Evolutionary conservation across 2,113 vertebrate genomes (phyloP), one percentile per base, ranked within the genome.

Genomic region (Strix aluco): DNA sequence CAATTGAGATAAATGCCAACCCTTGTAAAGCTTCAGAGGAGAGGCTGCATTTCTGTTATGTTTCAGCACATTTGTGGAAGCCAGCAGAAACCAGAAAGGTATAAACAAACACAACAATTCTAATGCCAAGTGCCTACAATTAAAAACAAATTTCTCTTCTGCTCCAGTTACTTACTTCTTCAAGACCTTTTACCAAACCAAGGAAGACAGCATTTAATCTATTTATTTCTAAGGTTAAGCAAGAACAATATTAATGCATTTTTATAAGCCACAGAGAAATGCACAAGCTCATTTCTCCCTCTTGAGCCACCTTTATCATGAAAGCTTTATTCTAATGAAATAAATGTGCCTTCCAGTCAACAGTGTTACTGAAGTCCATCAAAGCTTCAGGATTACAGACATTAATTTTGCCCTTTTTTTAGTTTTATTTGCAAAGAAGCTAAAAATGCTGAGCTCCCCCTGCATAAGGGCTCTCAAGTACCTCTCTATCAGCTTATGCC

Each of bases 1-100:
- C 57, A 92, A 94, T 34, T 74, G 81, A 92, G 91, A 92, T n/a
- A 91, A 91, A 85, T n/a, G 81, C 73, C 90, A 95, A 34, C 34
- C 74, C 81, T 49, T 58, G 81, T 62, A 95, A 94, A 80, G 46
- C 49, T 87, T 92, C 66, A 86, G 73, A 81, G 0, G 1, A 51
- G 66, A 87, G 54, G 73, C 25, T 80, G 46, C 42, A 25, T 90
- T 88, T 88, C 61, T 58, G 63, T 54, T 80, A 10, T 0, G 2
- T 85, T 92, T 73, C 75, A 92, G 82, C 44, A 46, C 66, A 92
- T 75, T 66, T 62, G 73, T 13, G 10, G 69, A 84, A 87, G 57
- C 44, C 17, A 74, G 63, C 55, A 90, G 59, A 94, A 92, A n/a
- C 19, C 67, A 92, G 44, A 58, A 90, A 93, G 69, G 81, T 81